These are phyloP conservation scores for Tanytarsus gracilentus DNA, from an alignment of 2,888 invertebrate species.

Conservation along the genomic window DNA sequence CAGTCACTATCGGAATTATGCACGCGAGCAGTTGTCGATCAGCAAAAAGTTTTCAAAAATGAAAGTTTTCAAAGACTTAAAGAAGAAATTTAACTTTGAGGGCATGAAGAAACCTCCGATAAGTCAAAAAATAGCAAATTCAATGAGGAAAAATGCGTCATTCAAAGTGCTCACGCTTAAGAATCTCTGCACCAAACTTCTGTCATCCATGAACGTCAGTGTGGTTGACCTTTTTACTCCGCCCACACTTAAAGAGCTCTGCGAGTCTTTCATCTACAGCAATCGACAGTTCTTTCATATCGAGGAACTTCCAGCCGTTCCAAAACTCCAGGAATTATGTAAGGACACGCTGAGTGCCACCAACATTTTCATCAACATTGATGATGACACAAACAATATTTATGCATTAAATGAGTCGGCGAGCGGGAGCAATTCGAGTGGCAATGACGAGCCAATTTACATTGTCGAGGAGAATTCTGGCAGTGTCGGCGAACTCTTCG, in stretches of 20 bases:
- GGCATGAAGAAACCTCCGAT: not conserved
- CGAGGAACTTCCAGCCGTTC: slow-evolving; percentile 19
- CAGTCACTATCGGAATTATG: slow-evolving; percentile 22
- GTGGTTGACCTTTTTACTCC: slow-evolving; percentile 15
- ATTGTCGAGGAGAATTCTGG: slow-evolving; percentile 26
- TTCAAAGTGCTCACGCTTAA: slow-evolving; percentile 19
- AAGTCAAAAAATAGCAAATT: not conserved
- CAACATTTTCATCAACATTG: slow-evolving; percentile 25
- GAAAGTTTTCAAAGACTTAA: slow-evolving; percentile 20
- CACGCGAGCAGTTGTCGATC: slow-evolving; percentile 18
- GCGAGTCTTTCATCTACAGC: slow-evolving; percentile 18
- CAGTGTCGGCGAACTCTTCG: slow-evolving; percentile 21
- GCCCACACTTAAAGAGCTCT: slow-evolving; percentile 8
- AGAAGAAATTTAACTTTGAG: slow-evolving; percentile 25
- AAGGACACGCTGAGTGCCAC: slow-evolving; percentile 13
- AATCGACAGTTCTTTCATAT: slow-evolving; percentile 20
- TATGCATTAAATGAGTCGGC: not conserved
- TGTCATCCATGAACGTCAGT: slow-evolving; percentile 11
- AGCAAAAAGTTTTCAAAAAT: slow-evolving; percentile 23
- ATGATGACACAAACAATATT: not conserved
- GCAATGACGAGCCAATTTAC: slow-evolving; percentile 12
- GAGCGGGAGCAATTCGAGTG: not conserved
- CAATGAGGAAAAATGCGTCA: not conserved
- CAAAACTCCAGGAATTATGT: slow-evolving; percentile 26
- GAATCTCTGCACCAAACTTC: slow-evolving; percentile 16